Conservation (phyloP, 2,797 vertebrate genomes). For the Orientallactaga sibirica region DNA sequence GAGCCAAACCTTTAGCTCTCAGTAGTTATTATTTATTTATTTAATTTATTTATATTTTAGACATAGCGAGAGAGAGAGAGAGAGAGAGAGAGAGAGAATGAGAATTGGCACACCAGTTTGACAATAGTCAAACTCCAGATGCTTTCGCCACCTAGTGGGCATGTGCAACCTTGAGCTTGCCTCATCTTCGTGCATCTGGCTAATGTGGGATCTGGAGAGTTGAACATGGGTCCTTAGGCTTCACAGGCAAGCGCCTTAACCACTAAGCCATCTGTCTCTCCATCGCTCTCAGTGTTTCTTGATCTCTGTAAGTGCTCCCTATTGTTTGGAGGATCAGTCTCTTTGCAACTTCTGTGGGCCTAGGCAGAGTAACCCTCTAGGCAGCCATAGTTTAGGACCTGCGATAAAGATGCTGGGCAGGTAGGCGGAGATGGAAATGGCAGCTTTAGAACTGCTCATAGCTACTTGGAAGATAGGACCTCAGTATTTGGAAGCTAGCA, state of each 20-base stretch:
- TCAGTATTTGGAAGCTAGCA: slow-evolving; percentile 21
- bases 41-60: no score
- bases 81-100: no score
- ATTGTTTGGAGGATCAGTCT: background rate
- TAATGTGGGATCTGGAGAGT: no score
- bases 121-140: no score
- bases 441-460: slow-evolving; percentile 1
- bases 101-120: no score
- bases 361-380: background rate
- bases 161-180: no score
- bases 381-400: slow-evolving; percentile 11
- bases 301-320: background rate
- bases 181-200: no score
- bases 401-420: background rate
- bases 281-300: background rate
- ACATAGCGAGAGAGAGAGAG: no score
- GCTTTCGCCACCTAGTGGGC: no score
- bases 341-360: slow-evolving; percentile 25
- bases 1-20: no score
- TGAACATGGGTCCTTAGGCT: no score
- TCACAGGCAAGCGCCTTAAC: background rate
- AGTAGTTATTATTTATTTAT: background rate
- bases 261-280: background rate
- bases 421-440: background rate
- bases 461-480: background rate